Evolutionary conservation across 2,797 vertebrate species (phyloP).

Genomic region (Sardinella longiceps): DNA sequence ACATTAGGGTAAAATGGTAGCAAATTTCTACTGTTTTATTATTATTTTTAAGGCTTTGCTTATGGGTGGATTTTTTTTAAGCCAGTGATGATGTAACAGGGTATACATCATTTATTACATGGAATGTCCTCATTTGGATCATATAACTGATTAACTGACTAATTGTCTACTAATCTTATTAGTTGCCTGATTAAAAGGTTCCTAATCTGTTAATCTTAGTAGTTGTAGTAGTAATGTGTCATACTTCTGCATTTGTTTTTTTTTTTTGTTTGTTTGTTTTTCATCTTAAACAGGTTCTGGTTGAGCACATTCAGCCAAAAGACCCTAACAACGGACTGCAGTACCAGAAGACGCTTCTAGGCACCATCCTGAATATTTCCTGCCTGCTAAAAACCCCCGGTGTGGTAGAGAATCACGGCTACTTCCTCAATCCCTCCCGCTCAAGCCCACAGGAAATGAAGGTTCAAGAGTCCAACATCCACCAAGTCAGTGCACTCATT

Average conservation of each 20-base stretch:
- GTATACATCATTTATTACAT: too few species aligned
- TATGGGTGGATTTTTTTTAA: background rate
- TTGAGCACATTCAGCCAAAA: constrained; percentile 93
- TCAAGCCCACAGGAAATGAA: constrained; percentile 96
- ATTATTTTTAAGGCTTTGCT: background rate
- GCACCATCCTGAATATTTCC: constrained; percentile 86
- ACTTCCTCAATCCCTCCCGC: constrained; percentile 92
- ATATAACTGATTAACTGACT: background rate
- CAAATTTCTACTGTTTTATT: background rate
- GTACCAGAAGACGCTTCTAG: constrained; percentile 94
- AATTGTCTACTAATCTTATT: too few species aligned
- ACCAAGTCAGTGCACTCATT: constrained; percentile 80
- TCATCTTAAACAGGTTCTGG: constrained; percentile 80
- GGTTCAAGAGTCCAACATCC: constrained; percentile 95
- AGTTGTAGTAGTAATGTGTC: background rate
- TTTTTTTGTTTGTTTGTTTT: background rate
- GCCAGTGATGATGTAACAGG: background rate
- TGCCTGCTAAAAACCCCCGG: constrained; percentile 95
- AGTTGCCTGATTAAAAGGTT: background rate
- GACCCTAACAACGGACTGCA: constrained; percentile 90
- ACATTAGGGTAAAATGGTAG: background rate
- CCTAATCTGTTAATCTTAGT: background rate
- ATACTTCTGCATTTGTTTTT: too few species aligned
- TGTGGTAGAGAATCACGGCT: constrained; percentile 91
- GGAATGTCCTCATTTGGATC: background rate